Percentiles rank a stretch among this genome's conserved stretches.
Evolutionary conservation across 2,113 vertebrate species (phyloP).

Genomic region (Dolichallabes microphthalmus): DNA sequence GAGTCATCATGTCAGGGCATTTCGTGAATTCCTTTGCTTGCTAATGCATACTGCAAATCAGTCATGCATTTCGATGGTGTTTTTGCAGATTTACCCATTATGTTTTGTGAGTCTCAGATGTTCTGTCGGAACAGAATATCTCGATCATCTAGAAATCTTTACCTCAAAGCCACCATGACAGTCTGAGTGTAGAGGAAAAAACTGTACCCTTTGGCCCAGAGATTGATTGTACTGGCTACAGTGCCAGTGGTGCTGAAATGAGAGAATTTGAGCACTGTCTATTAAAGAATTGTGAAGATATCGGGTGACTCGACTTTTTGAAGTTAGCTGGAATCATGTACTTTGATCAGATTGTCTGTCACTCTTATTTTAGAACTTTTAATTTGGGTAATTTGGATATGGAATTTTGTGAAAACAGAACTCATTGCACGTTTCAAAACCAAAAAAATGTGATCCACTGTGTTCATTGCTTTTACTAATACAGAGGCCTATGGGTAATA

Average conservation of each 20-base stretch:
- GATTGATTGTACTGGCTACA: constrained; percentile 49
- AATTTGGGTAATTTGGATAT: constrained; percentile 40
- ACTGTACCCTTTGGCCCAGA: constrained; percentile 52
- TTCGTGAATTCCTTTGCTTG: constrained; percentile 39
- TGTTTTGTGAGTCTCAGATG: constrained; percentile 43
- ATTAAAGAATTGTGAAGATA: constrained; percentile 41
- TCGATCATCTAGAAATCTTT: constrained; percentile 43
- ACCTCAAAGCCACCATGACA: constrained; percentile 41
- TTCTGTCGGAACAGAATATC: constrained; percentile 48
- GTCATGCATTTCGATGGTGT: constrained; percentile 46
- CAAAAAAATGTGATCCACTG: constrained; percentile 32
- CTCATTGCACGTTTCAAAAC: constrained; percentile 27
- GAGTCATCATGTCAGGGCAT: constrained; percentile 45
- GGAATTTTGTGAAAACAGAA: constrained; percentile 34
- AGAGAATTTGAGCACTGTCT: constrained; percentile 44
- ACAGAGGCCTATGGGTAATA: constrained; percentile 27
- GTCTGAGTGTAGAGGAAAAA: constrained; percentile 42
- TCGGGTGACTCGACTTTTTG: constrained; percentile 44
- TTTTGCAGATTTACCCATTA: constrained; percentile 41
- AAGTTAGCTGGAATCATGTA: constrained; percentile 36
- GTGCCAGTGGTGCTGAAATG: constrained; percentile 41
- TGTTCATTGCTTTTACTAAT: constrained; percentile 21
- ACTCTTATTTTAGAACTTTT: constrained; percentile 38
- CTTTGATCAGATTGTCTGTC: constrained; percentile 41
- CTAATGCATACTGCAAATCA: constrained; percentile 42